Conservation (phyloP, 2,113 vertebrate species). For the Mirza zaza region DNA sequence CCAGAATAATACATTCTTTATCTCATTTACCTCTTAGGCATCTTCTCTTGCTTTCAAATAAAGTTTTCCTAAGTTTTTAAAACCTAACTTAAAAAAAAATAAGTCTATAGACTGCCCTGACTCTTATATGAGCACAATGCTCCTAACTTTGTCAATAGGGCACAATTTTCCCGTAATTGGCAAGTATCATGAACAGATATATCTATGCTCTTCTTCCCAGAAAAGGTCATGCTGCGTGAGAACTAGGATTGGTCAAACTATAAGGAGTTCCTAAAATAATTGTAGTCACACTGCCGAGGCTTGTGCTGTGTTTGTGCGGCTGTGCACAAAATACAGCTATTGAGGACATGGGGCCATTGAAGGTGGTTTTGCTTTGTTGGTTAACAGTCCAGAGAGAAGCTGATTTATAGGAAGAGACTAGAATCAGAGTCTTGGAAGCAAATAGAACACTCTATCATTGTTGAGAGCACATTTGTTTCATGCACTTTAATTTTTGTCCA, state of each 20-base stretch:
- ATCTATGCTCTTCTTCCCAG: neutral
- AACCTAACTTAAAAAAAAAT: neutral
- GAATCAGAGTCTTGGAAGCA: neutral
- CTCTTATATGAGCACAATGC: neutral
- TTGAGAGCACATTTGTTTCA: neutral
- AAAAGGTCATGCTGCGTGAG: neutral
- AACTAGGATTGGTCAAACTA: neutral
- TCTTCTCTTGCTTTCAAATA: neutral
- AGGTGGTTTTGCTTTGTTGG: neutral
- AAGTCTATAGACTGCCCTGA: neutral
- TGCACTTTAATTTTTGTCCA: neutral
- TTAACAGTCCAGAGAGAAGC: neutral
- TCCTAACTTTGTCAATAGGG: neutral
- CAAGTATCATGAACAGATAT: neutral
- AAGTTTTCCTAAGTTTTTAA: neutral
- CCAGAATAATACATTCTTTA: neutral
- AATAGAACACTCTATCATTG: neutral
- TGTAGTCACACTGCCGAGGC: fast-evolving
- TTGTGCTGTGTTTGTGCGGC: neutral
- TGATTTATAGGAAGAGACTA: neutral
- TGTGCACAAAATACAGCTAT: fast-evolving
- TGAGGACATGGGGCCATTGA: fast-evolving
- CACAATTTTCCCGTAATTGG: neutral
- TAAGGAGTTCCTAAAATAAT: neutral
- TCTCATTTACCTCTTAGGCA: neutral